These are phyloP conservation scores for Erynnis tages DNA, from an alignment of 2,888 invertebrate genomes.

Conservation along the genomic window DNA sequence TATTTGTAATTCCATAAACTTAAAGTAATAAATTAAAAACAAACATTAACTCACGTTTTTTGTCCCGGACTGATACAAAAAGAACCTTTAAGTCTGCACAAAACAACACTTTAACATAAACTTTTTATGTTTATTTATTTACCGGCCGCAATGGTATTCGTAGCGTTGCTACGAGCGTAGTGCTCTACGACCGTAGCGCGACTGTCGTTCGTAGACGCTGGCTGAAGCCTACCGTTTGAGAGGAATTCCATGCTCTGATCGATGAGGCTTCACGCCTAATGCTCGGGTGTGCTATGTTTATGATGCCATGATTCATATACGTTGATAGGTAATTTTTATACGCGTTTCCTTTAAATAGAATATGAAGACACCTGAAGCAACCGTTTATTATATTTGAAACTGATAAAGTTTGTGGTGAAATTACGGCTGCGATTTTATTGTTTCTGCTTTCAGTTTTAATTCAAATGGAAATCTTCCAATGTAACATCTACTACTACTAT, in stretches of 20 bases:
- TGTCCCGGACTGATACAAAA: conserved; percentile 13
- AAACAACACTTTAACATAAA: conserved; percentile 31
- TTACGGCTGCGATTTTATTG: no score
- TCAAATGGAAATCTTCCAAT: no score
- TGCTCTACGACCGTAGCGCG: conserved; percentile 64
- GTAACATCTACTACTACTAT: no score
- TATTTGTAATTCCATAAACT: conserved; percentile 26
- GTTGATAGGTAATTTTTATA: conserved; percentile 9
- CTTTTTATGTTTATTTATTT: conserved; percentile 25
- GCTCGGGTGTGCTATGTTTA: conserved; percentile 35
- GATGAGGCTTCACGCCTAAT: conserved; percentile 43
- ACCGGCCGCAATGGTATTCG: conserved; percentile 4
- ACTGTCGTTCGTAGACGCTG: conserved; percentile 48
- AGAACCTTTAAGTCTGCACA: no score
- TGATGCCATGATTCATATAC: conserved; percentile 35
- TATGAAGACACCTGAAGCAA: not conserved
- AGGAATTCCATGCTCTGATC: conserved; percentile 44
- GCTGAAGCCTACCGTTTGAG: conserved; percentile 41
- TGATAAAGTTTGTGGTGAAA: no score
- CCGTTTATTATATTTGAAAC: no score
- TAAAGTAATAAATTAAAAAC: conserved; percentile 25
- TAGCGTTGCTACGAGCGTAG: conserved; percentile 61
- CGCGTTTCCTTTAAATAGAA: not conserved
- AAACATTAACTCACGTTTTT: conserved; percentile 31
- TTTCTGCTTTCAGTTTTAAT: no score